Base-by-base conservation (phyloP, 2,888 invertebrate species). In the Junonia oenone region DNA sequence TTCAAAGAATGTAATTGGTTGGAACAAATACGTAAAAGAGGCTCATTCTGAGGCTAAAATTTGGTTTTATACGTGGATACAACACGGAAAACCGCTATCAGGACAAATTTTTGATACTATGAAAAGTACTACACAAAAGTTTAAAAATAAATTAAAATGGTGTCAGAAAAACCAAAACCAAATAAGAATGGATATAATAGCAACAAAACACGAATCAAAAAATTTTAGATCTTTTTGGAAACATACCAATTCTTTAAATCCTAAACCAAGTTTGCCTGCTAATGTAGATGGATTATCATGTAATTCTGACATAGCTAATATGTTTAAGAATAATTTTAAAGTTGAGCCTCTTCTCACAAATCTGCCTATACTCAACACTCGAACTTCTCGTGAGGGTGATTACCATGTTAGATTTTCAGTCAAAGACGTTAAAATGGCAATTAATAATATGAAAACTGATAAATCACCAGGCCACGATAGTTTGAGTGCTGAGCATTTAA, bases 71-170 rank as follows among this genome's bases (percentile, higher is more conserved):
- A 33, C 11, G 3, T 33, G 31, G 31, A n/a, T n/a, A n/a, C 11
- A n/a, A 1, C 11, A 33, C n/a, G n/a, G 15, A n/a, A 47, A 33
- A 33, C 33, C 47, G 0, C 6, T n/a, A 6, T 35, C 31, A n/a
- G 47, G 33, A n/a, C 6, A n/a, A 19, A 11, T 33, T 22, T 58
- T 51, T 19, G 47, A 59, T 6, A 46, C 53, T 4, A 62, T 62
- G 60, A 38, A 48, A 17, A 31, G 46, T 14, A 33, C 45, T 8
- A 29, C 51, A 15, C 51, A 51, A 26, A 8, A 22, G 5, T 22
- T 22, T 22, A 22, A 22, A 22, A 22, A 22, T 22, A 22, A 22
- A 22, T 22, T 22, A 22, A 22, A 22, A 22, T 22, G 22, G 22
- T 22, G 22, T 22, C 22, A 22, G 5, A 22, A 22, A 22, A 22